These are phyloP conservation scores for Aepyceros melampus DNA, from an alignment of 2,113 vertebrate genomes.

Conservation along the genomic window DNA sequence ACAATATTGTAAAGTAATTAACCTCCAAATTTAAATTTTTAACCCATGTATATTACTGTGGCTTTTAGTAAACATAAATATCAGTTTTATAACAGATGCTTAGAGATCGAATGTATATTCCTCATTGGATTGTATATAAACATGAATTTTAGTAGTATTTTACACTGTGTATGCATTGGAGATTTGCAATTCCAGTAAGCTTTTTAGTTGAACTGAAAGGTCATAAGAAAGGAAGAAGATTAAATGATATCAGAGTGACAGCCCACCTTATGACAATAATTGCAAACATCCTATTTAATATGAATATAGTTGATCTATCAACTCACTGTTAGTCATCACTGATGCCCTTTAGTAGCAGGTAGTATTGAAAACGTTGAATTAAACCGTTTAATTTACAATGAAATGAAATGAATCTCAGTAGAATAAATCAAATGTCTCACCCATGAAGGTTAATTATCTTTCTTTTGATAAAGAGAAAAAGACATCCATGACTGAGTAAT, in stretches of 20 bases:
- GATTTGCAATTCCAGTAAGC: not conserved
- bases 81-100: not conserved
- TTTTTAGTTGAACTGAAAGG: slow-evolving; percentile 58
- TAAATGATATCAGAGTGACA: slow-evolving; percentile 59
- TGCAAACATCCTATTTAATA: slow-evolving; percentile 62
- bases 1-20: too few relatives aligned
- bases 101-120: not conserved
- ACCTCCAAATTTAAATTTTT: not conserved
- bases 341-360: slow-evolving; percentile 52
- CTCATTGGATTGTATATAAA: not conserved
- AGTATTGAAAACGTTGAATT: slow-evolving; percentile 77
- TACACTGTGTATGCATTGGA: not conserved
- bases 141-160: not conserved
- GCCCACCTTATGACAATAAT: slow-evolving; percentile 57
- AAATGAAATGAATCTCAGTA: slow-evolving; percentile 77
- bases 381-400: slow-evolving; percentile 75
- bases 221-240: slow-evolving; percentile 38
- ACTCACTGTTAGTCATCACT: slow-evolving; percentile 43
- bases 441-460: slow-evolving; percentile 76
- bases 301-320: slow-evolving; percentile 57
- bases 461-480: slow-evolving; percentile 72
- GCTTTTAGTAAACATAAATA: not conserved
- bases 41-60: not conserved
- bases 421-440: slow-evolving; percentile 80
- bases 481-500: slow-evolving; percentile 62